Percentiles rank a stretch among this genome's conserved stretches.
phyloP scores from a whole-genome alignment of 53 echinoderm and acorn worm genomes.

The Arbacia lixula region DNA sequence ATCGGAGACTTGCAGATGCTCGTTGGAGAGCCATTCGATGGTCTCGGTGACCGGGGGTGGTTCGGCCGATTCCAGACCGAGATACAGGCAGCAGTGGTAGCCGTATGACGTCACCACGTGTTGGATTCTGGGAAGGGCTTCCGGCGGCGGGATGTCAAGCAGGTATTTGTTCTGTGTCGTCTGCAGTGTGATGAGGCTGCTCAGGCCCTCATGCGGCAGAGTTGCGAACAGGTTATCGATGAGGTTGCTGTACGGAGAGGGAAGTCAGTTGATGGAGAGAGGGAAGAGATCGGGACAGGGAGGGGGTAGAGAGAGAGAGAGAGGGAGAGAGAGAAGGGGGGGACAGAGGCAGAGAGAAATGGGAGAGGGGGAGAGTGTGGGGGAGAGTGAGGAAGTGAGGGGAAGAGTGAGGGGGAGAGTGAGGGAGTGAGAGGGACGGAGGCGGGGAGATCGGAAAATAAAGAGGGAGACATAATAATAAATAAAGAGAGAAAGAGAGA shows the following conservation, averaged over 20 bases:
- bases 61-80: constrained; percentile 16
- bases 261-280: background rate
- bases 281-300: too few relatives aligned
- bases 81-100: constrained; percentile 91
- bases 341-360: too few relatives aligned
- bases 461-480: too few relatives aligned
- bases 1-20: background rate
- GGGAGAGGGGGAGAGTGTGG: too few relatives aligned
- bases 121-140: constrained; percentile 63
- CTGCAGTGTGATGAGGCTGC: constrained; percentile 50
- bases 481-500: too few relatives aligned
- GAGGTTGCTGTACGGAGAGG: constrained; percentile 62
- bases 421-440: too few relatives aligned
- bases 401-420: too few relatives aligned
- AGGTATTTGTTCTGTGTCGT: constrained; percentile 72
- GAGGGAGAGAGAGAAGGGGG: too few relatives aligned
- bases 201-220: constrained; percentile 77
- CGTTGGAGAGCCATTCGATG: background rate
- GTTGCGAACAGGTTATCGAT: constrained; percentile 71
- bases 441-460: too few relatives aligned
- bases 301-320: too few relatives aligned
- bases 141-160: constrained; percentile 70
- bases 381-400: too few relatives aligned
- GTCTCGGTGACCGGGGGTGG: constrained; percentile 12
- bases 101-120: constrained; percentile 65